Conservation (phyloP, 2,888 invertebrate species). For the Cheiracanthium punctorium region DNA sequence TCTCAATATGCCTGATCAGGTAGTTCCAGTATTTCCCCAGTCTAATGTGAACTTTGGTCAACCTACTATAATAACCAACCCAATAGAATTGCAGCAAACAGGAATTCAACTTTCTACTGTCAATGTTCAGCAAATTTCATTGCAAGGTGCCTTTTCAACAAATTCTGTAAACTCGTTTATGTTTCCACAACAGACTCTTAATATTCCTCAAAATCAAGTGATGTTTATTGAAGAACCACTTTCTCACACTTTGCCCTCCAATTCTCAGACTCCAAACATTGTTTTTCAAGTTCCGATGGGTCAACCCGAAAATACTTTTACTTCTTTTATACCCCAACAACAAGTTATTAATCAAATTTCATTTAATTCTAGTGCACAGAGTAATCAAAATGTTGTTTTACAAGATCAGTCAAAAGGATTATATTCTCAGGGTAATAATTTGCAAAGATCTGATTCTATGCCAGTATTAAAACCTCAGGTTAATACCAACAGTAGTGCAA, state of each 20-base stretch:
- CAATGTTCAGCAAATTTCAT: conserved; percentile 64
- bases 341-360: conserved; percentile 32
- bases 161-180: conserved; percentile 33
- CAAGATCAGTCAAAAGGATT: neutral
- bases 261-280: conserved; percentile 31
- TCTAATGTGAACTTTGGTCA: conserved; percentile 49
- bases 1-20: conserved; percentile 57
- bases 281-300: conserved; percentile 57
- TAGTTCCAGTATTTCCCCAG: conserved; percentile 49
- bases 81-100: conserved; percentile 56
- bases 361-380: conserved; percentile 4
- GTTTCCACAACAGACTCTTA: conserved; percentile 51
- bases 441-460: neutral
- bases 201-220: conserved; percentile 48
- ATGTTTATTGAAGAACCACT: conserved; percentile 55
- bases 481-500: neutral
- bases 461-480: neutral
- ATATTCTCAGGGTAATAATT: neutral
- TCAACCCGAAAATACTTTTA: conserved; percentile 43
- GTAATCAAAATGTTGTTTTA: neutral
- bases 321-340: conserved; percentile 36
- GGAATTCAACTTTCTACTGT: conserved; percentile 51
- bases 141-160: conserved; percentile 41
- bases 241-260: conserved; percentile 21
- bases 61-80: conserved; percentile 28